phyloP scores from a whole-genome alignment of 2,797 vertebrate genomes.

The Xiphorhynchus erythropygius region DNA sequence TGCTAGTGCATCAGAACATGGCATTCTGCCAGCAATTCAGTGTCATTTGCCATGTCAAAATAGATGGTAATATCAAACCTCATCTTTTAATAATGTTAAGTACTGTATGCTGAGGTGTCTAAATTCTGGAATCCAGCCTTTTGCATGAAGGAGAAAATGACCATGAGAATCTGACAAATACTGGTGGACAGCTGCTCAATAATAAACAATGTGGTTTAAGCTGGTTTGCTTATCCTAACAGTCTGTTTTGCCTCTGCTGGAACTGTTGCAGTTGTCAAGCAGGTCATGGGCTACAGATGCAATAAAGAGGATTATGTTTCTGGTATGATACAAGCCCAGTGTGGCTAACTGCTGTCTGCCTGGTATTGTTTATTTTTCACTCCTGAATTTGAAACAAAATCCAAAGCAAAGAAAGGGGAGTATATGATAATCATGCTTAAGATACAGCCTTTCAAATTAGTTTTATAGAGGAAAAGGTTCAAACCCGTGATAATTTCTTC shows the following conservation, averaged over 20 bases:
- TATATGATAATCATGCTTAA: background rate
- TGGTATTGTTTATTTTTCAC: accelerated
- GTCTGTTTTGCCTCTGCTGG: background rate
- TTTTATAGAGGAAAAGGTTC: background rate
- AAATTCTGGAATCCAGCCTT: background rate
- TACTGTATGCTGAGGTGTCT: background rate
- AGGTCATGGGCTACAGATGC: background rate
- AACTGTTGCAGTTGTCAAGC: background rate
- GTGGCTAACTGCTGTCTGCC: accelerated
- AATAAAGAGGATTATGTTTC: background rate
- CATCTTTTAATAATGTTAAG: background rate
- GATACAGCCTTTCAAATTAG: background rate
- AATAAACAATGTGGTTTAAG: background rate
- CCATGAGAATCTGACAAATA: background rate
- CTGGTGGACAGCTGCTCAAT: background rate
- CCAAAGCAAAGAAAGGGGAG: background rate
- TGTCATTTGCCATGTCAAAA: background rate
- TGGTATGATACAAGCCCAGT: background rate
- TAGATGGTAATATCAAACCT: background rate
- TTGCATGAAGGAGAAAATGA: background rate
- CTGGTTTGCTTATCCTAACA: background rate
- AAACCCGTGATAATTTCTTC: background rate
- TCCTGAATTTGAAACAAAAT: background rate
- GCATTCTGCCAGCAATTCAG: background rate
- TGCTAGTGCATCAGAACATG: background rate